These are phyloP conservation scores for Hyperopisus bebe DNA, from an alignment of 2,113 vertebrate genomes.

Conservation along the genomic window DNA sequence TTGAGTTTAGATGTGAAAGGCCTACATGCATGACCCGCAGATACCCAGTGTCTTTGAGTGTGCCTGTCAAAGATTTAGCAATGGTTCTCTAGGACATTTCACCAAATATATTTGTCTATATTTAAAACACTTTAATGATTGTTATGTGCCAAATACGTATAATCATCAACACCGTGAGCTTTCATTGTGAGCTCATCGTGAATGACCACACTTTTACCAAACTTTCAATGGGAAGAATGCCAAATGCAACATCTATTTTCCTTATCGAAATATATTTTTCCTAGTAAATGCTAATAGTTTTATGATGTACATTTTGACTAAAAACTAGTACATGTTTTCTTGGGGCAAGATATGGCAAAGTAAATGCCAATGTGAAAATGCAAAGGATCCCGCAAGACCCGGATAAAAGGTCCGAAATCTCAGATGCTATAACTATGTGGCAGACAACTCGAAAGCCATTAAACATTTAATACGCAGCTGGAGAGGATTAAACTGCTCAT, in stretches of 20 bases:
- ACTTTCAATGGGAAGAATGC: not conserved
- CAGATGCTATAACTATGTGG: not conserved
- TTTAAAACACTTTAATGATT: not conserved
- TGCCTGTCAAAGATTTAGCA: not conserved
- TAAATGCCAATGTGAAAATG: not conserved
- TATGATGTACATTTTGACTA: not conserved
- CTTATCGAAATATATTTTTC: not conserved
- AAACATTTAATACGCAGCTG: not conserved
- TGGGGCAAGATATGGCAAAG: not conserved
- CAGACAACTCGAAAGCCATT: constrained; percentile 6
- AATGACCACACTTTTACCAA: not conserved
- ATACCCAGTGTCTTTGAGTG: not conserved
- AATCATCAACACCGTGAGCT: not conserved
- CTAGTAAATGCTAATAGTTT: not conserved
- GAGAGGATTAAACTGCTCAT: constrained; percentile 29
- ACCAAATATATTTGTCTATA: not conserved
- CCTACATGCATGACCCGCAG: not conserved
- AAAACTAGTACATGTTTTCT: not conserved
- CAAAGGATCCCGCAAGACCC: not conserved
- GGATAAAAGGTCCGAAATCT: not conserved
- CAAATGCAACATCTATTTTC: not conserved
- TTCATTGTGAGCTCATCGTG: not conserved
- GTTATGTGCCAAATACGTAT: not conserved
- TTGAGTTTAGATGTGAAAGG: not conserved
- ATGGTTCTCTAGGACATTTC: not conserved